Evolutionary conservation across 2,797 vertebrate species (phyloP), one percentile per base, ranked within the genome.

Genomic region (Rhynchonycteris naso): DNA sequence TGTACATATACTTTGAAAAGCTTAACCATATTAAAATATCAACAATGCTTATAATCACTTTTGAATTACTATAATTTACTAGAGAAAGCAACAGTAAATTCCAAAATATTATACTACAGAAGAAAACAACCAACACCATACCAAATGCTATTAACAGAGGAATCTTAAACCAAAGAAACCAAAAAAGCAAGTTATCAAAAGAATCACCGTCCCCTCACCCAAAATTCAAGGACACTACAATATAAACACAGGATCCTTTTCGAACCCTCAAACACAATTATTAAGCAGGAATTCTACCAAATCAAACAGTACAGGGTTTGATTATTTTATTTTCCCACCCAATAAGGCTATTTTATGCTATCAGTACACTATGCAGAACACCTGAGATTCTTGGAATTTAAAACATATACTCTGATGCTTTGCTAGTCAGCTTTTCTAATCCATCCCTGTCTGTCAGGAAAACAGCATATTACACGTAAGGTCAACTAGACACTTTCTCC

Each of bases 21-120:
- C 82, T 52, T 56, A 28, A 66, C 10, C 54, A 82, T 87, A 92
- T 35, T 87, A 90, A 90, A 86, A 79, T 87, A 47, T 86, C 33
- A 87, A 24, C 9, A 56, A 88, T 52, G 19, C 19, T 87, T 82
- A 26, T 43, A 86, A 90, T 61, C 47, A 74, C 24, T 95, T 86
- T 38, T 92, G 43, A 94, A 84, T 80, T 87, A 74, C 15, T 90
- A 2, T 47, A 68, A 68, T 38, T 88, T 88, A 52, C 26, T 13
- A 4, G 19, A n/a, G 19, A 72, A 84, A 79, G 21, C 1, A 87
- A 88, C 28, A 24, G 61, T 91, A 91, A 68, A 91, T 84, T 10
- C 72, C 78, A 84, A 88, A 81, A 75, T 80, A 75, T 16, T 80
- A 47, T 14, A 85, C 38, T 59, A 88, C 7, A 83, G 76, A 86